These are phyloP conservation scores for Hirudinaria manillensis DNA, from an alignment of 2,888 invertebrate genomes.

Conservation along the genomic window DNA sequence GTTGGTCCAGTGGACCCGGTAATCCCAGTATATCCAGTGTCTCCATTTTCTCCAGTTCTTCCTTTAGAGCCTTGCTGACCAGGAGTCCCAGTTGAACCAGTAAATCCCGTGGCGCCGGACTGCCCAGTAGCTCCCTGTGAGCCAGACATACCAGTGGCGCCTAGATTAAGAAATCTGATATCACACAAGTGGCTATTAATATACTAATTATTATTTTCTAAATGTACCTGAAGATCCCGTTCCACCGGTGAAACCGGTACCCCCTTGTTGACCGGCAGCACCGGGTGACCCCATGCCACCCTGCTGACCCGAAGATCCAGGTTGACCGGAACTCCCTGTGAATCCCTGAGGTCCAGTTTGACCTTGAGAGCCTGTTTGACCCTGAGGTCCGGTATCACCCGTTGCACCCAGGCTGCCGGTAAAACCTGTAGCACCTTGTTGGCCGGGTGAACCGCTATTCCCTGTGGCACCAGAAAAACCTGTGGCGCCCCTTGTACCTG, in stretches of 20 bases:
- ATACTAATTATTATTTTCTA: no score
- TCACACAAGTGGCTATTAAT: no score
- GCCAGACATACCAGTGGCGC: no score
- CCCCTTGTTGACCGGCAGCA: slow-evolving; percentile 23
- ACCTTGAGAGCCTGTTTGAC: slow-evolving; percentile 35
- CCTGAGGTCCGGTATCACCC: slow-evolving; percentile 31
- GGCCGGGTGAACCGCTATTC: slow-evolving; percentile 1
- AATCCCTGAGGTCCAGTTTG: slow-evolving; percentile 37
- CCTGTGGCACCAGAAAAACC: not conserved
- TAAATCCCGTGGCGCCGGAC: slow-evolving; percentile 26
- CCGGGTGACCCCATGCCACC: slow-evolving; percentile 41
- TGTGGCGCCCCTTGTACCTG: slow-evolving; percentile 11
- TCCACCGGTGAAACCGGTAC: slow-evolving; percentile 30
- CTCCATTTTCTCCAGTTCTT: slow-evolving; percentile 22
- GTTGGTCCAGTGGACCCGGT: slow-evolving; percentile 21
- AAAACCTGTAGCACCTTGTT: not conserved
- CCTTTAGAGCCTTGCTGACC: slow-evolving; percentile 9
- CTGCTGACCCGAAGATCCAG: slow-evolving; percentile 35
- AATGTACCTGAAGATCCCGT: slow-evolving; percentile 31
- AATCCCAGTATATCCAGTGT: slow-evolving; percentile 3
- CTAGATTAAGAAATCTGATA: no score
- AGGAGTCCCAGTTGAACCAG: slow-evolving; percentile 9
- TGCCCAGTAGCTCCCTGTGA: not conserved
- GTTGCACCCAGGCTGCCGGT: slow-evolving; percentile 30
- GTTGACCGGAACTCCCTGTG: slow-evolving; percentile 35